Base-by-base conservation (phyloP, 2,113 vertebrate genomes). In the Prunella fulvescens region DNA sequence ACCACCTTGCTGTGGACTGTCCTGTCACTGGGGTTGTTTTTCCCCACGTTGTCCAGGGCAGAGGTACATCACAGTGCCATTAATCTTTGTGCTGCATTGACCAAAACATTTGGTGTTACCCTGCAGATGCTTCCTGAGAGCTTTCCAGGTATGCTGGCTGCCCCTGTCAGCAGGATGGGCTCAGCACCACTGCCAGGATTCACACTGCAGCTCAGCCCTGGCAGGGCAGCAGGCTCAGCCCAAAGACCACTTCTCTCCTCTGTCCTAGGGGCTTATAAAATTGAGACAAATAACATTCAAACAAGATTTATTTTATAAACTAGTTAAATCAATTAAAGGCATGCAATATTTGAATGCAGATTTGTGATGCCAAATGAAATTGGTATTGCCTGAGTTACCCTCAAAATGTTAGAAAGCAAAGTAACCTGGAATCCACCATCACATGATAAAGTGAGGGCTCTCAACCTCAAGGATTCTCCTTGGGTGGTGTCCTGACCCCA, bases 81-180 rank as follows among this genome's bases (percentile, higher is more conserved):
- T 69, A 88, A 94, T 72, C 88, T 92, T 62, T 10, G 26, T 45
- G 60, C 80, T 81, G 39, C 40, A 14, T 4, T 88, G 71, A 91
- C 85, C 60, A 51, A 67, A 62, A 62, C 3, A 0, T 11, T 62
- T 44, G 3, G 45, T 91, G 86, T 84, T 70, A 80, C 60, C 60
- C 91, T 81, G 93, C 95, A 95, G 94, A 95, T 95, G 96, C 93
- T 96, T 97, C 96, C 95, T 71, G 67, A 74, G 56, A 51, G 19
- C 56, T 37, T 73, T 53, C 51, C 80, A 95, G 89, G 93, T 92
- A 65, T 22, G 5, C 47, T 5, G 19, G 42, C 44, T 26, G 2
- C 8, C 2, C 24, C 57, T 0, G 0, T 39, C 88, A 92, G 88
- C 82, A 56, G 53, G 61, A 65, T 1, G 7, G 62, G 62, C 82